Evolutionary conservation across 2,888 invertebrate genomes (phyloP).

Genomic region (Spatulosminthurus flaviceps): DNA sequence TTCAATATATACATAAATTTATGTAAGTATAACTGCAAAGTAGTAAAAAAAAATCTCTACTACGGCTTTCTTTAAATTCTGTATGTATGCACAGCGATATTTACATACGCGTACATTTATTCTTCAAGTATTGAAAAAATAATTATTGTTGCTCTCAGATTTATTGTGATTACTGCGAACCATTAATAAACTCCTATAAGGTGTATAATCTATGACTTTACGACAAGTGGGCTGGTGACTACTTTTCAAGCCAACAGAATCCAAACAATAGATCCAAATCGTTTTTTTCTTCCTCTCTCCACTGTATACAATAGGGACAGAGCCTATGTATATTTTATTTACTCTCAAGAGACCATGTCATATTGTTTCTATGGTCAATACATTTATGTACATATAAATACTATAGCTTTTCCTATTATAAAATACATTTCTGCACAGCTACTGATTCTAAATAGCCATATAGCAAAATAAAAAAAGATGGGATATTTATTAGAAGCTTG

Average conservation of each 20-base stretch:
- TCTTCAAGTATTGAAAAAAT: conserved; percentile 27
- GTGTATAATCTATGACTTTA: conserved; percentile 1
- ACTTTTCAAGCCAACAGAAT: conserved; percentile 7
- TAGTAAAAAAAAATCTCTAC: too few species aligned
- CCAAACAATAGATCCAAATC: conserved; percentile 33
- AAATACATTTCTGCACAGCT: too few species aligned
- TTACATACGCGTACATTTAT: neutral
- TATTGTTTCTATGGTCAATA: too few species aligned
- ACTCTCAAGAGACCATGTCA: too few species aligned
- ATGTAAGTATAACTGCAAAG: too few species aligned
- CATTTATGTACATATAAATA: too few species aligned
- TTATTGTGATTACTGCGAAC: conserved; percentile 32
- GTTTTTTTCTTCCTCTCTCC: neutral
- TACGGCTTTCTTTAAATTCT: too few species aligned
- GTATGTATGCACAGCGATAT: too few species aligned
- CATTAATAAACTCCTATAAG: conserved; percentile 22
- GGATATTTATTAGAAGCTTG: neutral
- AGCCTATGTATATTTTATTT: too few species aligned
- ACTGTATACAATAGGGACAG: neutral
- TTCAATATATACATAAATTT: too few species aligned
- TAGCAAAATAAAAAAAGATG: neutral
- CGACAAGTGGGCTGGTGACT: conserved; percentile 16
- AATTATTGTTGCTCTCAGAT: conserved; percentile 34
- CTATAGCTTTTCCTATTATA: too few species aligned
- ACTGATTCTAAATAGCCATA: too few species aligned